Conservation (phyloP, 2,797 vertebrate species). For the Trichosurus vulpecula region DNA sequence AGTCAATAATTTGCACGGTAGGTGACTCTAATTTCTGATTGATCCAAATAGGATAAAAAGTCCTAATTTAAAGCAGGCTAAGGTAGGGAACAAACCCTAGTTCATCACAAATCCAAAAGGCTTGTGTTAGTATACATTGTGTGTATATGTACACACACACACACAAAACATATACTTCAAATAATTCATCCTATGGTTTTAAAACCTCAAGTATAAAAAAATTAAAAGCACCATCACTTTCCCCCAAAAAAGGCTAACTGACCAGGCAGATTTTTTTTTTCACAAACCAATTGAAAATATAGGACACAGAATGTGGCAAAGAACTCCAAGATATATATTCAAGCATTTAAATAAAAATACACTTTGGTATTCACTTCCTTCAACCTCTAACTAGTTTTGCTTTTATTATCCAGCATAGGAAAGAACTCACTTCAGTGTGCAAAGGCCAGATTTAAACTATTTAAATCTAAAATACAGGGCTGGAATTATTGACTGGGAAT, state of each 20-base stretch:
- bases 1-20: neutral
- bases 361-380: neutral
- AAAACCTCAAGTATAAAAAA: neutral
- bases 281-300: neutral
- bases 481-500: neutral
- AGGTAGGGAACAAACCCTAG: slow-evolving; percentile 10
- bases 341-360: neutral
- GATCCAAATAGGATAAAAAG: neutral
- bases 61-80: neutral
- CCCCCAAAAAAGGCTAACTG: neutral
- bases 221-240: neutral
- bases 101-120: neutral
- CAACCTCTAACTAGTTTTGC: neutral
- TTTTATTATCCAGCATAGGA: neutral
- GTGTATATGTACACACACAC: neutral
- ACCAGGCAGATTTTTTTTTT: neutral
- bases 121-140: neutral
- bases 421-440: neutral
- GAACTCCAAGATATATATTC: neutral
- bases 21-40: slow-evolving; percentile 21
- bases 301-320: neutral
- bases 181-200: neutral
- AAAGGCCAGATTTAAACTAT: neutral
- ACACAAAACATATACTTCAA: too few relatives aligned
- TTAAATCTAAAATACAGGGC: neutral